Base-by-base conservation (phyloP, 1,140 invertebrate genomes). In the Drosophila obscura region DNA sequence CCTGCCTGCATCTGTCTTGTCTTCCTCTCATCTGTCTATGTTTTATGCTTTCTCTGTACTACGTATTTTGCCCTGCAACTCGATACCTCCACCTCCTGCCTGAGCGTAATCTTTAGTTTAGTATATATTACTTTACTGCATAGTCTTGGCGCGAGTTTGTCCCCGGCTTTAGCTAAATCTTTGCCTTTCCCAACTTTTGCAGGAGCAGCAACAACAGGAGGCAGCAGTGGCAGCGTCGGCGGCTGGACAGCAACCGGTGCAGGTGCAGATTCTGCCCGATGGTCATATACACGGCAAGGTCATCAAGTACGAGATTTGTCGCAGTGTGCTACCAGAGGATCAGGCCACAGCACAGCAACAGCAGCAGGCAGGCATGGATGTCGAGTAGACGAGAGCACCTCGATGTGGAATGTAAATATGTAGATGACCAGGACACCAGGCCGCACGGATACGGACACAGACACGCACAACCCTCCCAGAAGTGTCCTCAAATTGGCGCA, bases 241-340 rank as follows among this genome's bases (percentile, higher is more conserved):
- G 16, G 57, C 61, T n/a, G 81, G 73, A 16, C 80, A 84, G 61
- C 77, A 80, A 13, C 57, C 76, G 28, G 52, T 67, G 13, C 80
- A 84, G 65, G 82, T 85, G 22, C 81, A 84, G 16, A 77, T 85
- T 52, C 31, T 85, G 41, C 79, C 82, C 31, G 78, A 85, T 24
- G 82, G 81, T 26, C 81, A 85, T 39, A 51, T 73, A 16, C 72
- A 74, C 56, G 81, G 73, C 55, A 85, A 85, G 65, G 81, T 85
- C 45, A 85, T 85, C 22, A 85, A 85, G 50, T 85, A 85, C 61
- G 81, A 85, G 68, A 87, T 85, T 19, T 85, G 81, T 15, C 81
- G 81, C 31, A 85, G 66, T 56, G 81, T 81, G 16, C 28, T 82
- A 66, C 81, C 84, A 48, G 82, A 85, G 55, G 82, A 87, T 46